These are phyloP conservation scores for Formica selysi DNA, from an alignment of 1,140 invertebrate genomes.

Conservation along the genomic window DNA sequence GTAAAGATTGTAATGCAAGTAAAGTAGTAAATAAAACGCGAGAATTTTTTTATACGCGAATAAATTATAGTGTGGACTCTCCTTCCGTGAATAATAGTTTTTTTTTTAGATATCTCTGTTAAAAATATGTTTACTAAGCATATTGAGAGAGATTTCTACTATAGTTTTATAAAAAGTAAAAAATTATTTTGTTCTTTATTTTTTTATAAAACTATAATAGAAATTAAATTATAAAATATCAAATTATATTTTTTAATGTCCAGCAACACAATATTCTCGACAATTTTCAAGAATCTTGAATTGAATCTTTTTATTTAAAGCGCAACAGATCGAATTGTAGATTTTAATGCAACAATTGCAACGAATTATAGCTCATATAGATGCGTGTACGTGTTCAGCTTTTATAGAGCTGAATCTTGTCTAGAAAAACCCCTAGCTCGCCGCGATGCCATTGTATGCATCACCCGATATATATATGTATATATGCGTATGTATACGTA, in stretches of 20 bases:
- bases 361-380: neutral
- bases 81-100: neutral
- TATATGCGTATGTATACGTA: neutral
- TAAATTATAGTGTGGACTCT: neutral
- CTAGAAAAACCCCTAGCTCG: neutral
- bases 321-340: neutral
- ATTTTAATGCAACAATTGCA: neutral
- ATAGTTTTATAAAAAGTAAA: too few species aligned
- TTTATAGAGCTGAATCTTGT: slow-evolving; percentile 22
- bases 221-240: too few species aligned
- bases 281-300: neutral
- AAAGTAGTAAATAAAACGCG: too few species aligned
- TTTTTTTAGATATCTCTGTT: neutral
- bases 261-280: too few species aligned
- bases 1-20: neutral
- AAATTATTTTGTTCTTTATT: too few species aligned
- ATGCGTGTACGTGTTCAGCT: neutral
- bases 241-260: too few species aligned
- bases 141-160: too few species aligned
- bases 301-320: slow-evolving; percentile 1
- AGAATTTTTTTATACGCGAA: neutral
- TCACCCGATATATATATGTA: slow-evolving; percentile 1
- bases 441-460: slow-evolving; percentile 43
- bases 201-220: too few species aligned
- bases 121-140: neutral